phyloP scores from a whole-genome alignment of 2,113 vertebrate genomes.

The Burhinus oedicnemus region DNA sequence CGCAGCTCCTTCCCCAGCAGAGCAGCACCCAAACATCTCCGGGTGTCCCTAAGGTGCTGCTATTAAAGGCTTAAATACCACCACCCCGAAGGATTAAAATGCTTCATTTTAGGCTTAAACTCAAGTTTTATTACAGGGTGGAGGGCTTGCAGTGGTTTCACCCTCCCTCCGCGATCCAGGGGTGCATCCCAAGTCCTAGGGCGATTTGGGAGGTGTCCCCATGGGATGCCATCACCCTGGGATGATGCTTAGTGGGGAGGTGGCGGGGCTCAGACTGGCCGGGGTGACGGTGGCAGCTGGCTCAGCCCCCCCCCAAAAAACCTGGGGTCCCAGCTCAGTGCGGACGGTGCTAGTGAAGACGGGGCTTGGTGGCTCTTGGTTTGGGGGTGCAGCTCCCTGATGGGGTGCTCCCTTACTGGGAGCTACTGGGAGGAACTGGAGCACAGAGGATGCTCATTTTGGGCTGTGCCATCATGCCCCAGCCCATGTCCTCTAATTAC shows the following conservation, averaged over 20 bases:
- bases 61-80: not conserved
- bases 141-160: rapidly evolving
- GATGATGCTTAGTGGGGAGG: rapidly evolving
- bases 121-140: not conserved
- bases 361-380: not conserved
- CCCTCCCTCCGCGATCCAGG: rapidly evolving
- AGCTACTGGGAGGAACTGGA: not conserved
- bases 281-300: not conserved
- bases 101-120: rapidly evolving
- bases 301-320: not conserved
- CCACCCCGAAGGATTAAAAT: rapidly evolving
- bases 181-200: rapidly evolving
- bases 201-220: not conserved
- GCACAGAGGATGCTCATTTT: rapidly evolving
- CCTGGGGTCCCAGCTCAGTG: not conserved
- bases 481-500: rapidly evolving
- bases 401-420: not conserved
- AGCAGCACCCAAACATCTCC: not conserved
- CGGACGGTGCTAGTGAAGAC: rapidly evolving
- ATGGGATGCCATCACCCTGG: not conserved
- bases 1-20: not conserved
- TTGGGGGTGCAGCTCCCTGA: not conserved
- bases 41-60: not conserved
- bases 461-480: rapidly evolving
- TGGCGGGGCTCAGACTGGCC: not conserved